These are phyloP conservation scores for Linnaemya tessellans DNA, from an alignment of 2,888 invertebrate species.

Conservation along the genomic window DNA sequence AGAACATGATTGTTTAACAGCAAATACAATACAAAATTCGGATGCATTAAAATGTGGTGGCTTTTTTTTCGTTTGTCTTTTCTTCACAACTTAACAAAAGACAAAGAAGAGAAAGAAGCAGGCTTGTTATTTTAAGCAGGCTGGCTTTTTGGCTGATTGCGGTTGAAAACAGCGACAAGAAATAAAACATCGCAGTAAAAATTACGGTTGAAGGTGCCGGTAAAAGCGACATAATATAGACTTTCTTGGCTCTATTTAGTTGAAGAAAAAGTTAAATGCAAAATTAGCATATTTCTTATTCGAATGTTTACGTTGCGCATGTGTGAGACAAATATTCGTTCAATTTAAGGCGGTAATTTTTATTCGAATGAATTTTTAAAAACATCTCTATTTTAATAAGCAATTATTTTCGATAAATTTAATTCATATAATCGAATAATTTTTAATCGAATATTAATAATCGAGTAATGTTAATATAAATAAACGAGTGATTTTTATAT, in stretches of 20 bases:
- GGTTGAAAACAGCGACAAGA: constrained; percentile 19
- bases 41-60: constrained; percentile 62
- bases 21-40: constrained; percentile 48
- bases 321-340: no score
- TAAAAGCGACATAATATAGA: neutral
- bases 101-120: constrained; percentile 47
- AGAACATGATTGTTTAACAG: constrained; percentile 9
- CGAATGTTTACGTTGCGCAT: no score
- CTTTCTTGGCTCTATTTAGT: neutral
- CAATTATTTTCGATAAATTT: no score
- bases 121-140: constrained; percentile 66
- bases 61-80: constrained; percentile 11
- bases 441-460: no score
- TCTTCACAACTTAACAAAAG: constrained; percentile 43
- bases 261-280: no score
- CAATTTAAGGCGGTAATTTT: no score
- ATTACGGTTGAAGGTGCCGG: neutral
- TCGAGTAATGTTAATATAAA: no score
- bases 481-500: no score
- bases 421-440: no score
- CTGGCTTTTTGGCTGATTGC: constrained; percentile 40
- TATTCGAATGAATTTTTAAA: no score
- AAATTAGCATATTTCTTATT: no score
- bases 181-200: constrained; percentile 29
- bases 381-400: no score